Conservation (phyloP, 2,888 invertebrate genomes). For the Escarpia spicata region DNA sequence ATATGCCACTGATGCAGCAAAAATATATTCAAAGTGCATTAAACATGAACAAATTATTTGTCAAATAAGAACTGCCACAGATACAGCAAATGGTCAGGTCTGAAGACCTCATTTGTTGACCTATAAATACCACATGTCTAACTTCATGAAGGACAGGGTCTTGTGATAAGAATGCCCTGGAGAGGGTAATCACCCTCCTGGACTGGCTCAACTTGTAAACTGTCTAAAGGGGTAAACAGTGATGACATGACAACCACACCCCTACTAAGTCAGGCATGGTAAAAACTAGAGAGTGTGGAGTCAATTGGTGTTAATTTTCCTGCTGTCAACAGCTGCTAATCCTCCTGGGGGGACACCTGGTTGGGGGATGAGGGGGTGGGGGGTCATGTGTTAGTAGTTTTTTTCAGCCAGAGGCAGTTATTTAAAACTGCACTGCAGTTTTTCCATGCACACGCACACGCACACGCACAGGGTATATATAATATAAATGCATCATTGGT, state of each 20-base stretch:
- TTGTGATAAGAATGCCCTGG: not conserved
- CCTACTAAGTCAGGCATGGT: not conserved
- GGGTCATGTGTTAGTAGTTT: no score
- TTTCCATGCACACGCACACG: no score
- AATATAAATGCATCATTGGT: no score
- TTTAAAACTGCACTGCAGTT: no score
- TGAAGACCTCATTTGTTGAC: not conserved
- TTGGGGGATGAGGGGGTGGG: no score
- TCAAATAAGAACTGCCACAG: not conserved
- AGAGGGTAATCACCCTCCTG: not conserved
- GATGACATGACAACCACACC: not conserved
- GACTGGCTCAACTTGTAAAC: not conserved
- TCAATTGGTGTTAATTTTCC: not conserved
- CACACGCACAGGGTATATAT: no score
- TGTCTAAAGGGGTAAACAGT: not conserved
- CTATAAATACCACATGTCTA: not conserved
- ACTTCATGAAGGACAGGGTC: no score
- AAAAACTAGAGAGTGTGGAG: not conserved
- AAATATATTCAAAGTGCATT: no score
- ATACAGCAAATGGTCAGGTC: not conserved
- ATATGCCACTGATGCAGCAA: no score
- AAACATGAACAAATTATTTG: not conserved
- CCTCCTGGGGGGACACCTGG: not conserved
- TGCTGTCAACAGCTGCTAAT: not conserved
- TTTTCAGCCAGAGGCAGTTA: no score